These are phyloP conservation scores for Panagrolaimus sp. DNA, from an alignment of 1,140 invertebrate genomes.

Conservation along the genomic window DNA sequence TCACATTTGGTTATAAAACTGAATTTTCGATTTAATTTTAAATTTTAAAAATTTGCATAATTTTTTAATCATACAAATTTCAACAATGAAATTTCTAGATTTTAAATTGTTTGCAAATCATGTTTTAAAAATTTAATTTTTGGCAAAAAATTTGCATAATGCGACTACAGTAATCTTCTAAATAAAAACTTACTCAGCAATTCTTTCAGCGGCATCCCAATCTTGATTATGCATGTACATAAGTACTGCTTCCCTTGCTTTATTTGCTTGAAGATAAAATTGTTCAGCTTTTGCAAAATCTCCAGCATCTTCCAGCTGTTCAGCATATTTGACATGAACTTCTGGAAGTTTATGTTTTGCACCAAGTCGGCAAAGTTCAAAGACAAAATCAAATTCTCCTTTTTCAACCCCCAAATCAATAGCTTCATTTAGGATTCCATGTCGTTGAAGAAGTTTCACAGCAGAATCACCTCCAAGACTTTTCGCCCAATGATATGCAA, in stretches of 20 bases:
- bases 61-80: too few species aligned
- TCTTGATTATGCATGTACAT: slow-evolving; percentile 67
- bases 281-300: slow-evolving; percentile 81
- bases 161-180: slow-evolving; percentile 63
- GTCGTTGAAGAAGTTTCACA: slow-evolving; percentile 77
- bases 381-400: slow-evolving; percentile 79
- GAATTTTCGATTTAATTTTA: too few species aligned
- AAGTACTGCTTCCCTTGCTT: slow-evolving; percentile 84
- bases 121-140: slow-evolving; percentile 75
- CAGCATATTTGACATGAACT: slow-evolving; percentile 79
- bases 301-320: slow-evolving; percentile 80
- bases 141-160: slow-evolving; percentile 62
- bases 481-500: slow-evolving; percentile 87
- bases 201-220: slow-evolving; percentile 45
- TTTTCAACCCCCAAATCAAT: slow-evolving; percentile 84
- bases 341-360: slow-evolving; percentile 68
- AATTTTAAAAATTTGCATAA: too few species aligned
- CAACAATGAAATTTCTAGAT: too few species aligned
- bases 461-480: slow-evolving; percentile 82
- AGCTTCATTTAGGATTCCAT: slow-evolving; percentile 77
- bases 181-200: slow-evolving; percentile 31
- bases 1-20: too few species aligned
- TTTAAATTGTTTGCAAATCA: too few species aligned
- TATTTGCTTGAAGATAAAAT: slow-evolving; percentile 78
- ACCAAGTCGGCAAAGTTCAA: slow-evolving; percentile 71